These are phyloP conservation scores for Copidosoma aretas DNA, from an alignment of 2,888 invertebrate species.

Conservation along the genomic window DNA sequence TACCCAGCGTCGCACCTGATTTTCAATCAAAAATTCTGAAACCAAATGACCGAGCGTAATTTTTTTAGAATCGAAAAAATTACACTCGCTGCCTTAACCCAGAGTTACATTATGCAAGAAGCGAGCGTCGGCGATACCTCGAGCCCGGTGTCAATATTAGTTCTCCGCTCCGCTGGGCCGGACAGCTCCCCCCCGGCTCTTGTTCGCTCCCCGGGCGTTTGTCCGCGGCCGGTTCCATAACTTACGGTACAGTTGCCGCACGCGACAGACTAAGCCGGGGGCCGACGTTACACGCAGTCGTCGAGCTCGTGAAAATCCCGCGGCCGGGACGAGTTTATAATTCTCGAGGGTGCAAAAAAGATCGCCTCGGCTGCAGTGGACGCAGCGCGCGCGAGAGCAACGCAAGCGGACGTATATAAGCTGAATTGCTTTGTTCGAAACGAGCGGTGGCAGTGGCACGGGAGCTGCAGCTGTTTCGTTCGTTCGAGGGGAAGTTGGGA, in stretches of 20 bases:
- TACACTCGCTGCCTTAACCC: no score
- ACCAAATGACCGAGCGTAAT: no score
- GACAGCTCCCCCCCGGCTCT: background rate
- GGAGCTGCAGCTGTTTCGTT: no score
- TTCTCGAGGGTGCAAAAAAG: background rate
- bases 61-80: no score
- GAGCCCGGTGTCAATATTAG: background rate
- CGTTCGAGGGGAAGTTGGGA: no score
- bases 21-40: background rate
- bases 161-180: background rate
- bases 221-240: background rate
- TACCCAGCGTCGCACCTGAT: no score
- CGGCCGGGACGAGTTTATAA: background rate
- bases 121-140: background rate
- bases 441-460: background rate
- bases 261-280: background rate
- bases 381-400: background rate
- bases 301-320: background rate
- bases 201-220: background rate
- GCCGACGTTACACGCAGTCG: background rate
- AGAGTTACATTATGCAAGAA: no score
- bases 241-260: background rate
- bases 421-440: background rate
- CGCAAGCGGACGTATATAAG: background rate
- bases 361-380: background rate